Base-by-base conservation (phyloP, 2,797 vertebrate species). In the Selene dorsalis region DNA sequence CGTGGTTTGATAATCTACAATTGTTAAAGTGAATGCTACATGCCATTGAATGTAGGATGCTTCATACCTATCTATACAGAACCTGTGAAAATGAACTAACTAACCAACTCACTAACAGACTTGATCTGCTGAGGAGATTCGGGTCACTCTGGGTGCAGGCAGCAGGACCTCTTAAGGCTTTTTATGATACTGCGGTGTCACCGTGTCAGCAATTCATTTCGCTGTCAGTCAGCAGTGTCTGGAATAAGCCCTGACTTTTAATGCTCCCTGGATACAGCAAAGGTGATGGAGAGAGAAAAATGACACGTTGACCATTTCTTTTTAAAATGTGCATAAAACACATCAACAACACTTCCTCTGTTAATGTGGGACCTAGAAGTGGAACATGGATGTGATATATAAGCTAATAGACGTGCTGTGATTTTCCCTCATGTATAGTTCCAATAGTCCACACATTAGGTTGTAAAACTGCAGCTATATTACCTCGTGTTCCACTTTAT, bases 391-490 rank as follows among this genome's bases (percentile, higher is more conserved):
- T 22, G 35, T 59, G n/a, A 41, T 58, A 24, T 14, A 17, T 30
- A 18, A 57, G 35, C 35, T 43, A 56, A 61, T 14, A 13, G 18
- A 11, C 20, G 17, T 65, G 52, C 4, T 35, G 32, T 35, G 32
- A 8, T 35, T 8, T 35, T 8, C 16, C 6, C 0, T 55, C 75
- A 24, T 72, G 72, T 78, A 67, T 75, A 32, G 62, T 68, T 74
- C 41, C 82, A 80, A 70, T 52, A 65, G 77, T 84, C 56, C 79
- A 73, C 48, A 26, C 64, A 39, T 18, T 52, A 32, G 41, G 75
- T 53, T 73, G 56, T 85, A 77, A 77, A 85, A 57, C 17, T 60
- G 26, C 41, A 61, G 50, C 20, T 52, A 50, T 64, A 59, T 30
- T 35, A 39, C 32, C 45, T 52, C 0, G 5, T 38, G 52, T 3